Evolutionary conservation across 2,888 invertebrate species (phyloP).

Genomic region (Dilophus febrilis): DNA sequence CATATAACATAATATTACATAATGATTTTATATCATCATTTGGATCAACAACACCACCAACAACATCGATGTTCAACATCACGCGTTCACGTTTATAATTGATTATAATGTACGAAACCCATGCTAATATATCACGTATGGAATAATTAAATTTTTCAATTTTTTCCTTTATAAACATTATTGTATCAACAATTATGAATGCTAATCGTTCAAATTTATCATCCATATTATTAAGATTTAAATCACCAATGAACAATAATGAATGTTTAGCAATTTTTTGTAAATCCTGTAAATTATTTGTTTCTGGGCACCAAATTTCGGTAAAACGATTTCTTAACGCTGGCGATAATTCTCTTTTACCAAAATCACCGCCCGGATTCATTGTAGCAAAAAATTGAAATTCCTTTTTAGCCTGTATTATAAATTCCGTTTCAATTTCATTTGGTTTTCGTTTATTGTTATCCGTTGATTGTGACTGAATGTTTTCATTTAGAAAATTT

Average conservation of each 20-base stretch:
- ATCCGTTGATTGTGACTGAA: conserved; percentile 6
- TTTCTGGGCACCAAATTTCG: conserved; percentile 92
- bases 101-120: conserved; percentile 70
- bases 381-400: conserved; percentile 95
- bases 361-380: conserved; percentile 99
- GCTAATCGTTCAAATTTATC: no score
- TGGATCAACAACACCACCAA: no score
- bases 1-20: no score
- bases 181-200: no score
- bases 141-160: conserved; percentile 69
- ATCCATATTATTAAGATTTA: no score
- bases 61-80: no score
- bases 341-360: conserved; percentile 96
- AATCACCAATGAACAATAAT: no score
- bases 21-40: no score
- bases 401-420: conserved; percentile 47
- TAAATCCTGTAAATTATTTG: conserved; percentile 54
- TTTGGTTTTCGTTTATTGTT: conserved; percentile 14
- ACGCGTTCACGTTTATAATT: conserved; percentile 10
- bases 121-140: conserved; percentile 79
- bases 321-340: conserved; percentile 94
- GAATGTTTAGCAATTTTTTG: conserved; percentile 67
- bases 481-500: conserved; percentile 24
- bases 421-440: conserved; percentile 31
- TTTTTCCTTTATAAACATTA: conserved; percentile 56